Evolutionary conservation across 2,113 vertebrate genomes (phyloP).

Genomic region (Cebidichthys violaceus): DNA sequence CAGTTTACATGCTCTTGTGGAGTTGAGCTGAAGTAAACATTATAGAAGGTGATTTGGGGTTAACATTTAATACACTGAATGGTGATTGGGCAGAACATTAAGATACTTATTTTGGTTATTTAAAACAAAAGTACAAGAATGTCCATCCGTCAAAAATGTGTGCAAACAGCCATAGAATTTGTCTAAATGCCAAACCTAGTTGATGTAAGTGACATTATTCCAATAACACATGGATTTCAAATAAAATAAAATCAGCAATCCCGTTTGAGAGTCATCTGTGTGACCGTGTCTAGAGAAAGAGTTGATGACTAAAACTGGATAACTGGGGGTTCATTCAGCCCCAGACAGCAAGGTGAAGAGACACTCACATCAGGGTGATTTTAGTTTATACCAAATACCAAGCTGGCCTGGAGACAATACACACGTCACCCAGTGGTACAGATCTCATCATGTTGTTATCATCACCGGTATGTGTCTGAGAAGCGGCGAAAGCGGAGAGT

Average conservation of each 20-base stretch:
- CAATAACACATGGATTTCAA: background rate
- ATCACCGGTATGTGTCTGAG: background rate
- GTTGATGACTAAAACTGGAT: background rate
- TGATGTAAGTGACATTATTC: background rate
- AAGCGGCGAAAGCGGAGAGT: background rate
- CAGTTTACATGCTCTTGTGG: background rate
- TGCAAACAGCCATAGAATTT: background rate
- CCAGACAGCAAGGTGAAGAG: background rate
- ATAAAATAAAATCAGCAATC: background rate
- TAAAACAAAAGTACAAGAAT: slow-evolving; percentile 4
- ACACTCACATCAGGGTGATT: background rate
- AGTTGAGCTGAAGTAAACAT: background rate
- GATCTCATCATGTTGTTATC: background rate
- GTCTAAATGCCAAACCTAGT: background rate
- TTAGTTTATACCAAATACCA: slow-evolving; percentile 6
- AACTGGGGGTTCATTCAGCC: background rate
- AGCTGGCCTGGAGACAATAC: background rate
- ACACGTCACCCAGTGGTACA: background rate
- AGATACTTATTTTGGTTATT: background rate
- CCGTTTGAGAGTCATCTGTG: background rate
- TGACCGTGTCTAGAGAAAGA: background rate
- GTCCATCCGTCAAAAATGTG: background rate
- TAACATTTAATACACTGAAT: background rate
- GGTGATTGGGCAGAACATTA: background rate
- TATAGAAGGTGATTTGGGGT: background rate